Evolutionary conservation across 2,797 vertebrate genomes (phyloP).

Genomic region (Channallabes apus): DNA sequence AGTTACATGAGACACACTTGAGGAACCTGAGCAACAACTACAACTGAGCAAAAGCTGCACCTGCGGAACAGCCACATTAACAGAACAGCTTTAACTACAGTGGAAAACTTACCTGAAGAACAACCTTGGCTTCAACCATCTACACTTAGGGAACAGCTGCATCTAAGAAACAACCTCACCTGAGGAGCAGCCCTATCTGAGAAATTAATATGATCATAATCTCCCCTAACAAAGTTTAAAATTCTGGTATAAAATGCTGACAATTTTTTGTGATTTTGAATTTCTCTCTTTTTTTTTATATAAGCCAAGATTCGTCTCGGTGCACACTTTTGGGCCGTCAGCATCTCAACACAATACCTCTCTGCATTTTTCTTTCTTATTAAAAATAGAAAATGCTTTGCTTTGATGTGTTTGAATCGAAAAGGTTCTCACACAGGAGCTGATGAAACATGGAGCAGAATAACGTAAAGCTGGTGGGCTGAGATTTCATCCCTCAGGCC

Average conservation of each 20-base stretch:
- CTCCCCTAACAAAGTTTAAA: no score
- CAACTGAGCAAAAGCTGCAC: not conserved
- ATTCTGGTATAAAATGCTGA: no score
- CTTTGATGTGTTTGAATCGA: slow-evolving; percentile 1
- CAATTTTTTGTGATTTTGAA: not conserved
- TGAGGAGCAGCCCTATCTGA: not conserved
- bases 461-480: slow-evolving; percentile 9
- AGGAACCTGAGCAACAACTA: no score
- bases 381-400: not conserved
- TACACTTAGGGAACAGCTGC: not conserved
- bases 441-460: slow-evolving; percentile 24
- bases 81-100: not conserved
- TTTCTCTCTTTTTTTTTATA: not conserved
- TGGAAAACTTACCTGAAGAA: not conserved
- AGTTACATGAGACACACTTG: no score
- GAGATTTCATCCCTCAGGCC: slow-evolving; percentile 8
- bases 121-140: not conserved
- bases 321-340: not conserved
- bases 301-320: not conserved
- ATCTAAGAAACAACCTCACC: no score
- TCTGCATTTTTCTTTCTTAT: not conserved
- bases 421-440: slow-evolving; percentile 1
- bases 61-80: not conserved
- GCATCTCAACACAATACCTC: not conserved
- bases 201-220: no score